Base-by-base conservation (phyloP, 2,888 invertebrate genomes). In the Cecidostiba fungosa region DNA sequence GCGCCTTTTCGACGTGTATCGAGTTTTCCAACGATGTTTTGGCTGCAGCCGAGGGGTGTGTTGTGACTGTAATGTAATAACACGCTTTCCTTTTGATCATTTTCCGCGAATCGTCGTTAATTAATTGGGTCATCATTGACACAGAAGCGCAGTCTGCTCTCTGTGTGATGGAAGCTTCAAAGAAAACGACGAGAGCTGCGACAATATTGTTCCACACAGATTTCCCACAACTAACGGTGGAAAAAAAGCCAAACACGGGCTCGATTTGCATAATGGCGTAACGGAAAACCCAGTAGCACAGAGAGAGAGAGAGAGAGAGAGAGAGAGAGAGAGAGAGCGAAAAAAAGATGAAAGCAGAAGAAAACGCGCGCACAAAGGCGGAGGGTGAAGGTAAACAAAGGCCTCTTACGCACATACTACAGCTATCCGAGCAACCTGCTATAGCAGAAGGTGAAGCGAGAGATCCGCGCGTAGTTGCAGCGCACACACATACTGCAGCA, bases 331-430 rank as follows among this genome's bases (percentile, higher is more conserved):
- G 39, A 26, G n/a, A 66, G 72, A 39, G n/a, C n/a, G 54, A 72
- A 23, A 70, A 39, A 36, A 66, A 36, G 32, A 12, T 50, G 29
- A 16, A 62, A 39, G 19, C 14, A 43, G n/a, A 14, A 50, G 43
- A 12, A 62, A 50, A 14, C 39, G 32, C 12, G 12, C 32, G 29
- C 10, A 14, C 47, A 23, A 78, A 23, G 62, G 72, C 26, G 50
- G 50, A 78, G 77, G 72, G 78, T 66, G 59, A 74, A 76, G 43
- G 79, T 85, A 78, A 82, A 85, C 78, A 85, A 82, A 85, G 78
- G 39, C 43, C 23, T 39, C 72, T 8, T 43, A 47, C 54, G 39
- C 47, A 47, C 79, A 39, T 26, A 32, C 39, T 6, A 29, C 54
- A 3, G 8, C 36, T 62, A 39, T 8, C 54, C 76, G 80, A 69